Percentiles rank a stretch among this genome's conserved stretches.
Conservation (phyloP, 2,888 invertebrate species). For the Athrips mouffetella region DNA sequence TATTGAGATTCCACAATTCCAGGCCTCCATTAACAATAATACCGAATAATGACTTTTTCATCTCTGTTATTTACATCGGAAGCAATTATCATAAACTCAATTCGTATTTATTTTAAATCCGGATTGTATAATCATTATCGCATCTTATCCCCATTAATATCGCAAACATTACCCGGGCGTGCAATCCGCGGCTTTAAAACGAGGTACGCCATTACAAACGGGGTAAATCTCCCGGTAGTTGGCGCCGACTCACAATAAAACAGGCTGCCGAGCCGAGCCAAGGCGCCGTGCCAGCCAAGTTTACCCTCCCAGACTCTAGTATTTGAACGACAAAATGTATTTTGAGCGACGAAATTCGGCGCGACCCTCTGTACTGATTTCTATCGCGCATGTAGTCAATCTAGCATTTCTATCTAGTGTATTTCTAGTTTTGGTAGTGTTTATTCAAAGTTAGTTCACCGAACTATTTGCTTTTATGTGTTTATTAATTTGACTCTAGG, state of each 20-base stretch:
- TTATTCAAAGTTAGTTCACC: no score
- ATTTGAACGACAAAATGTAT: conserved; percentile 13
- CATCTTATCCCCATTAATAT: conserved; percentile 45
- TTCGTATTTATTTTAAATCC: conserved; percentile 17
- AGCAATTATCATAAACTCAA: not conserved
- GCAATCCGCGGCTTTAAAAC: conserved; percentile 51
- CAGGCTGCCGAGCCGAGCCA: conserved; percentile 48
- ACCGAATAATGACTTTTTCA: no score
- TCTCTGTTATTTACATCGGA: no score
- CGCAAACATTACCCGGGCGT: conserved; percentile 47
- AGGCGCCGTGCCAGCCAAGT: conserved; percentile 62
- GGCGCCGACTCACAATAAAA: conserved; percentile 58
- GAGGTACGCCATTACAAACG: conserved; percentile 46
- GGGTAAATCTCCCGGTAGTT: conserved; percentile 57
- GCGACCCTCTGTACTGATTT: conserved; percentile 9
- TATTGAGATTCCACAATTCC: no score
- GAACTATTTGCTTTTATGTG: no score
- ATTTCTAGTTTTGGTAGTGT: not conserved
- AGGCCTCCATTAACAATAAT: not conserved
- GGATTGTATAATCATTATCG: conserved; percentile 35
- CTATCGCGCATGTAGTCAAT: not conserved
- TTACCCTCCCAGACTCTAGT: conserved; percentile 27
- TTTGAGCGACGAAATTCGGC: conserved; percentile 13
- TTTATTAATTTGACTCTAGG: no score
- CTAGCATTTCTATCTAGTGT: not conserved